A percentile compares a stretch with the other conserved stretches of the same genome.
Conservation (phyloP, 2,888 invertebrate species). For the Leptarthrus brevirostris region DNA sequence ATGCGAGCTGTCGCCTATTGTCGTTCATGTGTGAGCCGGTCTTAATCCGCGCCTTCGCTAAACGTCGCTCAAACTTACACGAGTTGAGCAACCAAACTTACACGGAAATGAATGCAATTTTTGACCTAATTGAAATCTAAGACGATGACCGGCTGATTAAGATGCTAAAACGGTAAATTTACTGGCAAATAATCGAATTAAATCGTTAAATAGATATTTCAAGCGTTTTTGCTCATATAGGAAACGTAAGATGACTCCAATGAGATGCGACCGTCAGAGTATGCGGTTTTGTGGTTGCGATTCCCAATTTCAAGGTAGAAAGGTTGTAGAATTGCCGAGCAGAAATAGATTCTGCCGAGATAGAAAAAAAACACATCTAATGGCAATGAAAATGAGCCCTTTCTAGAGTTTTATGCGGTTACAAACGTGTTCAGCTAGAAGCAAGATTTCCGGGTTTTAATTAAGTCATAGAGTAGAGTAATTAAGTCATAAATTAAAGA, state of each 20-base stretch:
- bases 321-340: slow-evolving; percentile 14
- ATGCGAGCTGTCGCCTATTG: slow-evolving; percentile 1
- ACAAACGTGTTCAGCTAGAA: too few relatives aligned
- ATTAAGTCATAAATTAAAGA: too few relatives aligned
- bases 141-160: slow-evolving; percentile 36
- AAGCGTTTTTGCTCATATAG: not conserved
- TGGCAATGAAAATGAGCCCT: slow-evolving; percentile 36
- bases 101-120: slow-evolving; percentile 22
- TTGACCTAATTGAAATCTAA: slow-evolving; percentile 5
- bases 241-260: slow-evolving; percentile 35
- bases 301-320: not conserved
- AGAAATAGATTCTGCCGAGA: slow-evolving; percentile 7
- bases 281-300: slow-evolving; percentile 14
- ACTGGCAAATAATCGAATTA: slow-evolving; percentile 30
- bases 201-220: not conserved
- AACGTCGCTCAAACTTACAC: not conserved
- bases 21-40: not conserved
- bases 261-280: slow-evolving; percentile 19
- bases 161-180: slow-evolving; percentile 7
- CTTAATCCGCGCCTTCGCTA: slow-evolving; percentile 3
- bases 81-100: not conserved
- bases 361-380: not conserved
- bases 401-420: not conserved
- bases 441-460: too few relatives aligned
- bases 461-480: too few relatives aligned